Base-by-base conservation (phyloP, 2,888 invertebrate genomes). In the Pseudoips prasinana region DNA sequence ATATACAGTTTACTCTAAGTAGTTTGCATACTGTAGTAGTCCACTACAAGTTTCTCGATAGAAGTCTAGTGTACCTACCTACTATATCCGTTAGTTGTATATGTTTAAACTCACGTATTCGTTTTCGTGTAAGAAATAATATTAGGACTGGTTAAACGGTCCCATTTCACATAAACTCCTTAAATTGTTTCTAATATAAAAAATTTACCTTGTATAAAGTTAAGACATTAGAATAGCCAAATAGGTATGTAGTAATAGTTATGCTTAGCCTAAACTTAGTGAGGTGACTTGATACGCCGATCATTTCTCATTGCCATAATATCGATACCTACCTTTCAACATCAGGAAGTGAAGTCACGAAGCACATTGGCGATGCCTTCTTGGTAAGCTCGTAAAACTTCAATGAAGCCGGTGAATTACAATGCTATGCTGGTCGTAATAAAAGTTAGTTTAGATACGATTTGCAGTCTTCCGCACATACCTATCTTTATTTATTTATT, bases 301-400 rank as follows among this genome's bases (percentile, higher is more conserved):
- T 69, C 54, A 65, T 66, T 71, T 71, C 65, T 73, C 73, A 78
- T 73, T 73, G 74, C 62, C 65, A 68, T 67, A 14, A 20, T n/a
- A 20, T 20, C 20, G 20, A 67, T 64, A 56, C 44, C 62, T 58
- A 55, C 68, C 66, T 75, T 77, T 74, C 67, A 57, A 59, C 51
- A 76, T 78, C 74, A 71, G 74, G 75, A 72, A 86, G 78, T 85
- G 71, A 56, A 78, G 80, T 85, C 84, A 82, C 82, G 83, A 62
- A 36, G 39, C 42, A 29, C 68, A 80, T 79, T 78, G 67, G 78
- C 79, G 65, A 83, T 83, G 79, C 84, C 80, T 78, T 77, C 79
- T 74, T 73, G 68, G 81, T 77, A 73, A 73, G 61, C 72, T 76
- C 73, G 75, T 86, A 83, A 85, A 86, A 85, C 75, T 80, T 85